Conservation (phyloP, 2,888 invertebrate genomes). For the Odontocerum albicorne region DNA sequence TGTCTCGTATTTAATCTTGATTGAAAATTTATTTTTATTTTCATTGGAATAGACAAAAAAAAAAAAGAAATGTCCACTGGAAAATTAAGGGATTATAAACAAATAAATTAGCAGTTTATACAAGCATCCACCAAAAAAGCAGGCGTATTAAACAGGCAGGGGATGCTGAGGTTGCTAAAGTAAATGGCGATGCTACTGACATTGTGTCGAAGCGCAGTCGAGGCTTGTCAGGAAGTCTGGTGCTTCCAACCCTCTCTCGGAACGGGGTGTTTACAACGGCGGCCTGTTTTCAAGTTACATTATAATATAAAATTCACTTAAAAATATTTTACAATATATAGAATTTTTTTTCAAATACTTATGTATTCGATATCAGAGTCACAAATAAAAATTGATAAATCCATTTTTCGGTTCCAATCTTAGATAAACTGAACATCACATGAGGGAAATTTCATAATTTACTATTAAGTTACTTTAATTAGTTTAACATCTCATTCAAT, state of each 20-base stretch:
- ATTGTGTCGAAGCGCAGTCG: conserved; percentile 79
- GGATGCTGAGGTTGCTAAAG: conserved; percentile 12
- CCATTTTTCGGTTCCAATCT: background rate
- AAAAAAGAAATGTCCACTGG: no score
- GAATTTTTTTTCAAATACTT: background rate
- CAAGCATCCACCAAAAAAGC: conserved; percentile 15
- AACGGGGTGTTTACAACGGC: conserved; percentile 74
- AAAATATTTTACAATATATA: background rate
- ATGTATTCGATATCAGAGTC: background rate
- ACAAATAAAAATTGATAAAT: background rate
- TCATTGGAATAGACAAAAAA: no score
- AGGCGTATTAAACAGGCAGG: conserved; percentile 14
- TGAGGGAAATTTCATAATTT: no score
- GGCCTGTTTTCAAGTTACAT: background rate
- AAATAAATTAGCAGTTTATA: background rate
- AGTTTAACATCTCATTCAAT: no score
- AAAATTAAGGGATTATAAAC: no score
- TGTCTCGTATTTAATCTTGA: no score
- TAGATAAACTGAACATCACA: no score
- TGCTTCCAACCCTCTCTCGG: conserved; percentile 87
- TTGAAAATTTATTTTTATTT: no score
- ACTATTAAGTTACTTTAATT: no score
- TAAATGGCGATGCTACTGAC: conserved; percentile 47
- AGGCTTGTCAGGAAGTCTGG: conserved; percentile 83
- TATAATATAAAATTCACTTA: conserved; percentile 5